Percentiles rank a stretch among this genome's conserved stretches.
These are phyloP conservation scores for Psilopsiagon aymara DNA, from an alignment of 2,113 vertebrate species.

Conservation along the genomic window DNA sequence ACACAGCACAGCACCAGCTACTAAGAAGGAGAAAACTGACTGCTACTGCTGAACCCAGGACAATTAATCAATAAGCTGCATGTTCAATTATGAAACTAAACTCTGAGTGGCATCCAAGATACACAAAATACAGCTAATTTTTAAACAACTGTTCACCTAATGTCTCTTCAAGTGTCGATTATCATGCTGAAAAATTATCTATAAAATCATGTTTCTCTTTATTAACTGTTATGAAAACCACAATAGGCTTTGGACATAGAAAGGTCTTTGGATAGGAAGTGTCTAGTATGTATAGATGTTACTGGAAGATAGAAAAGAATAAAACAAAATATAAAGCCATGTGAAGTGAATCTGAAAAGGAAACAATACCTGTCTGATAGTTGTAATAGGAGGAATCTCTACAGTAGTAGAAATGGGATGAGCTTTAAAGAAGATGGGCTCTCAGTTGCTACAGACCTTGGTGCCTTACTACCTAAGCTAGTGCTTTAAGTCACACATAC, in stretches of 20 bases:
- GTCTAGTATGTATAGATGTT: neutral
- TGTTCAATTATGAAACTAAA: neutral
- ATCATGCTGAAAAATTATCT: neutral
- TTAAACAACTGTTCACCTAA: neutral
- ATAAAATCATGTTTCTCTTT: neutral
- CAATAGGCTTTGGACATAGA: neutral
- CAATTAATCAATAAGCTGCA: neutral
- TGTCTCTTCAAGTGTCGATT: neutral
- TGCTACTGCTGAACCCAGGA: too few species aligned
- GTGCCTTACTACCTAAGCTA: neutral
- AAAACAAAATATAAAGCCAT: neutral
- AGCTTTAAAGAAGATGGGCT: neutral
- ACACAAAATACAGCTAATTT: neutral
- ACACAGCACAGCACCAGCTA: too few species aligned
- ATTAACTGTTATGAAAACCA: neutral
- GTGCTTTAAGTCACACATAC: neutral
- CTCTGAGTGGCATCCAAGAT: neutral
- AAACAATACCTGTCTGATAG: neutral
- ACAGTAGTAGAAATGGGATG: neutral
- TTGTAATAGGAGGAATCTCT: neutral
- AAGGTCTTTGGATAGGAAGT: neutral
- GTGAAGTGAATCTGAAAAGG: neutral
- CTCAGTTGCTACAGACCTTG: neutral
- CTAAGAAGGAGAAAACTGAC: too few species aligned
- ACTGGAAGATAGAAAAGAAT: neutral